Base-by-base conservation (phyloP, 2,797 vertebrate genomes). In the Moxostoma hubbsi region DNA sequence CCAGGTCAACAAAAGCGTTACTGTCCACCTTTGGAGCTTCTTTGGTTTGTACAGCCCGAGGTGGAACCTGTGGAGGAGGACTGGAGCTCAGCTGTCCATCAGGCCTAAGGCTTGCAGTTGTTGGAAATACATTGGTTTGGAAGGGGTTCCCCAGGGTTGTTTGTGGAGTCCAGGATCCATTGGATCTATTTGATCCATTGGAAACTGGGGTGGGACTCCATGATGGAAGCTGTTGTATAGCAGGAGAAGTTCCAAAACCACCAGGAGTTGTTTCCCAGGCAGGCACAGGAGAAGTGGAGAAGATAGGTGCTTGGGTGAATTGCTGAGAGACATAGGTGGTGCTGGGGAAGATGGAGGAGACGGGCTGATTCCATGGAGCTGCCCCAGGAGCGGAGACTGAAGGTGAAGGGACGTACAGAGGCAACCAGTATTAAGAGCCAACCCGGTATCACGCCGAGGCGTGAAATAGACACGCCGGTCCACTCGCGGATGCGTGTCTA, bases 1-100 rank as follows among this genome's bases (percentile, higher is more conserved):
- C 97, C 90, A 99, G 89, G 82, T 93, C 94, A 63, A 94, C 93
- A 88, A 99, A 99, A 77, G 95, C 97, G 86, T 92, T 95, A 12
- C 91, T 96, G 79, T 96, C 96, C 66, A 93, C 93, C 88, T 85
- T 87, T 61, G 88, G 87, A 2, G 89, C 74, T 76, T 97, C 96
- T 85, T 95, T 96, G 7, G 10, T 84, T 0, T 92, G 90, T 69
- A 68, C 58, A 3, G 93, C 88, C 87, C 95, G 93, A 1, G 96
- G 96, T 76, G 97, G 95, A 1, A 95, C 94, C 80, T 95, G 94
- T 4, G 95, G 93, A 75, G 84, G 84, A 5, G 73, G 77, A 57
- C 74, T 82, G 68, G 82, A 66, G 71, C 88, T 87, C 18, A 79
- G 80, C 90, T 85, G 87, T 87, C 87, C 87, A 9, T 89, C 85